Conservation (phyloP, 2,113 vertebrate genomes). For the Symphodus melops region DNA sequence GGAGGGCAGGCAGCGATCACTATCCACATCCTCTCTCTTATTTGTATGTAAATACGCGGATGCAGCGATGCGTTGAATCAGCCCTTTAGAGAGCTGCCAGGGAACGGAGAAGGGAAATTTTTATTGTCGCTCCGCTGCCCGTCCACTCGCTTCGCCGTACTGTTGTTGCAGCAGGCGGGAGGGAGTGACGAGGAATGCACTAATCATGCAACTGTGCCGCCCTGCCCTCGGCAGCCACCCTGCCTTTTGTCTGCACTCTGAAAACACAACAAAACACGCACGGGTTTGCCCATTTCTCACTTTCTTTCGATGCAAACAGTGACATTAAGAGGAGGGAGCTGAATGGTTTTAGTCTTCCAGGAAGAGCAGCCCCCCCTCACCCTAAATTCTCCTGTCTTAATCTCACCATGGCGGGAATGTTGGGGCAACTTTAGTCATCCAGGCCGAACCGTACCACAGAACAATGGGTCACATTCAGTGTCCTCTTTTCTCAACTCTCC, state of each 20-base stretch:
- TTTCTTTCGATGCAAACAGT: background rate
- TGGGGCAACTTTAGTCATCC: constrained; percentile 41
- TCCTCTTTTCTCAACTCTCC: background rate
- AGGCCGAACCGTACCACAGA: constrained; percentile 11
- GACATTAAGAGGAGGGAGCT: background rate
- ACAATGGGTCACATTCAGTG: constrained; percentile 42
- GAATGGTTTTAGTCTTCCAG: constrained; percentile 30
- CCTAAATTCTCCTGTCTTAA: background rate
- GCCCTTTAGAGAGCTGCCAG: constrained; percentile 14
- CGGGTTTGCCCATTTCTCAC: constrained; percentile 5
- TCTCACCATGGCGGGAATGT: constrained; percentile 55
- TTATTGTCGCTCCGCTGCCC: constrained; percentile 30
- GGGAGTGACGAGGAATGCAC: constrained; percentile 69
- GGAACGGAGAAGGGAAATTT: constrained; percentile 26
- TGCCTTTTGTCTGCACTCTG: constrained; percentile 60
- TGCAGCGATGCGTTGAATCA: constrained; percentile 39
- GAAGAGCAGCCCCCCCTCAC: background rate
- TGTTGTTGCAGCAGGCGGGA: constrained; percentile 37
- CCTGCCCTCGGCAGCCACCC: constrained; percentile 44
- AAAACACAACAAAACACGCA: constrained; percentile 25
- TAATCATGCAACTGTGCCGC: constrained; percentile 65
- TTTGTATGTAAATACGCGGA: constrained; percentile 73
- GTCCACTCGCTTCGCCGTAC: constrained; percentile 7
- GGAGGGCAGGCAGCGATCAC: constrained; percentile 23
- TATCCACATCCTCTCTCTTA: constrained; percentile 57